These are phyloP conservation scores for Darevskia nairensis DNA, from an alignment of 2,797 vertebrate species.

Conservation along the genomic window DNA sequence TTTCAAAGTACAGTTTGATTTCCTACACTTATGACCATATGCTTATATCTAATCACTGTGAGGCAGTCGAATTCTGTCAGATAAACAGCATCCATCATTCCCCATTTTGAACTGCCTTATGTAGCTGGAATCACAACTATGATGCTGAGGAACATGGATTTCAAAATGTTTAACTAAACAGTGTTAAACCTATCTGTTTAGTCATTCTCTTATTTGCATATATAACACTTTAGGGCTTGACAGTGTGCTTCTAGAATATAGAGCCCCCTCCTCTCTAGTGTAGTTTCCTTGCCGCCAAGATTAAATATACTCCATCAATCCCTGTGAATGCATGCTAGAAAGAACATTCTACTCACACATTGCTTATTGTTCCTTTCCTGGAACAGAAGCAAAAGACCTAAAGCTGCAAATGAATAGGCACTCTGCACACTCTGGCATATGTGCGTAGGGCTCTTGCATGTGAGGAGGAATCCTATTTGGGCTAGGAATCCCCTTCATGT, in stretches of 20 bases:
- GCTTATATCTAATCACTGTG: background rate
- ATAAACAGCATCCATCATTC: no score
- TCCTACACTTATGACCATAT: background rate
- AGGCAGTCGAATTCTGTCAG: no score
- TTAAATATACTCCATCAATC: background rate
- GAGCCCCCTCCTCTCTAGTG: background rate
- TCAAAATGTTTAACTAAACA: no score
- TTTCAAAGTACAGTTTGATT: background rate
- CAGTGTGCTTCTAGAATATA: background rate
- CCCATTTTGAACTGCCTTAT: no score
- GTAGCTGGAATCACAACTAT: no score
- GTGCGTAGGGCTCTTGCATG: background rate
- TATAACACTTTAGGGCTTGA: background rate
- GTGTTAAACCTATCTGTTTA: background rate
- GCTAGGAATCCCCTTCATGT: background rate
- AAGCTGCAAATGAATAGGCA: background rate
- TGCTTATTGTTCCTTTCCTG: no score
- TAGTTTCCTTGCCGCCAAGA: background rate
- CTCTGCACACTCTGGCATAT: background rate
- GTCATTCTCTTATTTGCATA: background rate
- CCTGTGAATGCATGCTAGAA: no score
- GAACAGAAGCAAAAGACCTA: no score
- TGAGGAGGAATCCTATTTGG: background rate
- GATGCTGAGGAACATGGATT: no score
- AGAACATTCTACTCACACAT: no score